Base-by-base conservation (phyloP, 2,888 invertebrate species). In the Tachina grossa region DNA sequence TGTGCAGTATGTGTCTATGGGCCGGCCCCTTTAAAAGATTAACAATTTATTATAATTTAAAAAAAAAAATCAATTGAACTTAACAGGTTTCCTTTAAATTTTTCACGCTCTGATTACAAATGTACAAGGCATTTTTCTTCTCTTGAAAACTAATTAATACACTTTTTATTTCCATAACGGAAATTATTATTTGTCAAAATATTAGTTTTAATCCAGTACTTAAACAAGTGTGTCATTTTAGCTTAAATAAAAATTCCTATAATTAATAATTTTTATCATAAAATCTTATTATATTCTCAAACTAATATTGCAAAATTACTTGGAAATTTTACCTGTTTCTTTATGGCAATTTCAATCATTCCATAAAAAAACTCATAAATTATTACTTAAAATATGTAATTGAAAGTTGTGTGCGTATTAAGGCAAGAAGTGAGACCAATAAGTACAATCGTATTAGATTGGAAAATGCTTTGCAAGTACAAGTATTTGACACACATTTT, bases 401-500 rank as follows among this genome's bases (percentile, higher is more conserved):
- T 43, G 45, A 66, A 81, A 75, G 43, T 68, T 81, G 51, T 53
- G 51, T 66, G 49, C 41, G 49, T 57, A 41, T 10, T 45, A 22
- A 19, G 43, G 69, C 39, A 43, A 39, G 13, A 41, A 51, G 59
- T 51, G n/a, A 31, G 31, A 19, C 51, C 16, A 75, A 63, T 16
- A 65, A 77, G 41, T 63, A 66, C 22, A 61, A 41, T 49, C 8
- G 74, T 80, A 74, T 49, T 57, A 57, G 22, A 43, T 22, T 49
- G 9, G 19, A 43, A 57, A 69, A 74, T 51, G 22, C 45, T 74
- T 69, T 31, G 31, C 31, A 31, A 31, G 31, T 31, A 77, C 75
- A 68, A 9, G 63, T 74, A 77, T 77, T 53, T 78, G 72, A 82
- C 63, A 85, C 55, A 84, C 72, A 76, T 84, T 79, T 63, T 19